Conservation (phyloP, 2,113 vertebrate species). For the Tylochromis polylepis region DNA sequence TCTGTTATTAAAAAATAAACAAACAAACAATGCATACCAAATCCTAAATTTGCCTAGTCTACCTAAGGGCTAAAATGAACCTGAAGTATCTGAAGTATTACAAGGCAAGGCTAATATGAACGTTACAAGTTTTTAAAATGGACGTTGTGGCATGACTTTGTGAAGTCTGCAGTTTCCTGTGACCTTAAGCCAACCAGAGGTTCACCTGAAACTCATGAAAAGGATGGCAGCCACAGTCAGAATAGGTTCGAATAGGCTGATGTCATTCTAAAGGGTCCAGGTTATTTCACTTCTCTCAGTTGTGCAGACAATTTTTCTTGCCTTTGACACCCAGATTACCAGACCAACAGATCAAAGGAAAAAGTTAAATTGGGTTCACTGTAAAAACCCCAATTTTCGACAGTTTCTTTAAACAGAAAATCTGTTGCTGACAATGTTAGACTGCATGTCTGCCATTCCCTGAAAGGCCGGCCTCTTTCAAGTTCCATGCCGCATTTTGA, state of each 20-base stretch:
- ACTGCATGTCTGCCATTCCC: not conserved
- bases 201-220: not conserved
- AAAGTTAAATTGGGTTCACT: not conserved
- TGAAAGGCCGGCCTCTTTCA: not conserved
- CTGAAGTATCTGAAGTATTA: not conserved
- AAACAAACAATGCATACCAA: not conserved
- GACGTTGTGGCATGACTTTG: not conserved
- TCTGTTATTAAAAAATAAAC: not conserved
- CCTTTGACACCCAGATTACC: not conserved
- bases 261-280: not conserved
- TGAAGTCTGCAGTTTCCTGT: not conserved
- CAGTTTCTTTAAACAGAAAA: not conserved
- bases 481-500: not conserved
- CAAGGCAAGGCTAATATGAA: not conserved
- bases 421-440: not conserved
- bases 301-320: not conserved
- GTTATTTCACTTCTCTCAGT: not conserved
- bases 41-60: not conserved
- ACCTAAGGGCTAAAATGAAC: not conserved
- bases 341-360: slow-evolving; percentile 1
- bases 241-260: not conserved
- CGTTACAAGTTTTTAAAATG: not conserved
- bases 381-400: not conserved
- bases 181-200: not conserved
- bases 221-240: not conserved